Conservation (phyloP, 2,797 vertebrate species). For the Valencia hispanica region DNA sequence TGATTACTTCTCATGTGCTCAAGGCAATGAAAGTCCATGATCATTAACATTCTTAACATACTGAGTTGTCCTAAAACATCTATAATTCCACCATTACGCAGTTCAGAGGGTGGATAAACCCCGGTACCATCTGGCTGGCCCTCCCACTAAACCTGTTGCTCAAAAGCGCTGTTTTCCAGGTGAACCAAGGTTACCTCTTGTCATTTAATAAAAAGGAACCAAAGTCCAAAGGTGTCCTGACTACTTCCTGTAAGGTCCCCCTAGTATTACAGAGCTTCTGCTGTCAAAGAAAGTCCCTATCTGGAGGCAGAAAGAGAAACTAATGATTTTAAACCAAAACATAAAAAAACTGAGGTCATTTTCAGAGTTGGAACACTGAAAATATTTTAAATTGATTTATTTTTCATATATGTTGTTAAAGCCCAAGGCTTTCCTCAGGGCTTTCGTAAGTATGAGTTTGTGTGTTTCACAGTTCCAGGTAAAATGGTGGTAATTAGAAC, state of each 20-base stretch:
- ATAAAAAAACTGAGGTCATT: neutral
- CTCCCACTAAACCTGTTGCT: conserved; percentile 10
- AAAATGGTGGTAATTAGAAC: neutral
- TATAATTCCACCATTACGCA: neutral
- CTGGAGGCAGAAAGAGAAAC: neutral
- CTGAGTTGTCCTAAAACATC: conserved; percentile 38
- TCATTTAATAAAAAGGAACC: neutral
- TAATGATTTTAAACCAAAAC: neutral
- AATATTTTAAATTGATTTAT: neutral
- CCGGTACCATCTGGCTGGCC: conserved; percentile 27
- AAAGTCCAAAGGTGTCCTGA: conserved; percentile 4
- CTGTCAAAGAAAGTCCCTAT: neutral
- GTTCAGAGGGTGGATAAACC: neutral
- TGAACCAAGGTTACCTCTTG: neutral
- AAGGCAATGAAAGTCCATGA: conserved; percentile 4
- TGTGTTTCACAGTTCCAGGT: neutral
- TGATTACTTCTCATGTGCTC: conserved; percentile 41
- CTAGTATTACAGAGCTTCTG: neutral
- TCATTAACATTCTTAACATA: conserved; percentile 63
- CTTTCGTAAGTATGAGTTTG: neutral
- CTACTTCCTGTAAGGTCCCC: neutral
- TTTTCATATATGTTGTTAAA: neutral
- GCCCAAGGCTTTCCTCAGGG: neutral
- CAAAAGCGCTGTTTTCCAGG: neutral
- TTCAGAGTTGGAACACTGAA: neutral